Evolutionary conservation across 2,113 vertebrate species (phyloP).

Genomic region (Oenanthe oenanthe): DNA sequence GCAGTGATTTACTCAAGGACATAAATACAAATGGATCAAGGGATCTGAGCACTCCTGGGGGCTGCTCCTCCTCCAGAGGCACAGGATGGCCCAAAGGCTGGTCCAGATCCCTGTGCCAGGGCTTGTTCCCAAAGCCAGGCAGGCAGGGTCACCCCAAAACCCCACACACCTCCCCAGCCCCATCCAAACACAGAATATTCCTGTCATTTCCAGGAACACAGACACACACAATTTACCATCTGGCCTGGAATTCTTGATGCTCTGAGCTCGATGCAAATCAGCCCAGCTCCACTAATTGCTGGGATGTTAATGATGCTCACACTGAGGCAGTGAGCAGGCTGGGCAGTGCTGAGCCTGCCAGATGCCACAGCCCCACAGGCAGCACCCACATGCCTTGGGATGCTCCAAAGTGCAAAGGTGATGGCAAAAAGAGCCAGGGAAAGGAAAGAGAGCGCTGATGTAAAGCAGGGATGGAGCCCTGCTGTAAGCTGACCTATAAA

Average conservation of each 20-base stretch:
- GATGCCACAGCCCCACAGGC: not conserved
- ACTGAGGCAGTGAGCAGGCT: not conserved
- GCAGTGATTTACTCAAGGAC: not conserved
- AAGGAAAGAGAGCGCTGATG: rapidly evolving
- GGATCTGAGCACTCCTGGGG: rapidly evolving
- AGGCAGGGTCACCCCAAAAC: not conserved
- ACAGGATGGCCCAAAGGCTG: not conserved
- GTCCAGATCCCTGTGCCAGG: not conserved
- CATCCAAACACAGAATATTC: not conserved
- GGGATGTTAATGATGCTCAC: not conserved
- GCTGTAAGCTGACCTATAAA: not conserved
- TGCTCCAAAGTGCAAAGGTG: not conserved
- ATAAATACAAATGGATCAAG: not conserved
- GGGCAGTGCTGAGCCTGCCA: not conserved
- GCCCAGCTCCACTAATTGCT: slow-evolving; percentile 32
- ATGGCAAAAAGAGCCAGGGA: not conserved
- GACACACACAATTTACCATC: slow-evolving; percentile 15
- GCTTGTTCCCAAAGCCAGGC: not conserved
- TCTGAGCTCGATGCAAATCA: slow-evolving; percentile 13
- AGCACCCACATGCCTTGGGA: not conserved
- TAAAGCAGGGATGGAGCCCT: not conserved
- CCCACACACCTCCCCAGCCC: not conserved
- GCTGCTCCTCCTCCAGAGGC: not conserved
- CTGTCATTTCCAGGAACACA: not conserved
- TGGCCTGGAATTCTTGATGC: slow-evolving; percentile 5